Evolutionary conservation across 1,140 invertebrate species (phyloP).

Genomic region (Heliconius hewitsoni): DNA sequence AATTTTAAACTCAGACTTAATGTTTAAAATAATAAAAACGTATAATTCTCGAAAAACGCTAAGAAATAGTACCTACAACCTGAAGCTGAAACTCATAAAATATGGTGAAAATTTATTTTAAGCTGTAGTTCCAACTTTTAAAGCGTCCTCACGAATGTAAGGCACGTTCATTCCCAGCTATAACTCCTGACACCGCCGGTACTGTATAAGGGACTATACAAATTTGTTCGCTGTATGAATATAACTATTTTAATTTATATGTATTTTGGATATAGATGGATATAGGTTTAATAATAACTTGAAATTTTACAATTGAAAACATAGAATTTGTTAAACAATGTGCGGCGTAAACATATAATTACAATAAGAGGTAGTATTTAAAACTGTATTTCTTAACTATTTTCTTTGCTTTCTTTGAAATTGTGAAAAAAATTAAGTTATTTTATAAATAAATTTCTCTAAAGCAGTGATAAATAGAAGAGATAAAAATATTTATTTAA

Average conservation of each 20-base stretch:
- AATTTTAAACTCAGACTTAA: not conserved
- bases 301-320: no score
- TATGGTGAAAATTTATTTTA: conserved; percentile 10
- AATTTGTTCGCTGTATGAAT: not conserved
- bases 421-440: no score
- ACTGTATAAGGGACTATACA: not conserved
- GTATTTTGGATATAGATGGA: no score
- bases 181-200: conserved; percentile 21
- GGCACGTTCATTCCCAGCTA: conserved; percentile 18
- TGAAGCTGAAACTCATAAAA: conserved; percentile 6
- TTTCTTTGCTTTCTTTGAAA: no score
- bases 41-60: not conserved
- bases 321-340: no score
- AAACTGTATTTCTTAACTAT: no score
- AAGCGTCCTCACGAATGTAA: conserved; percentile 26
- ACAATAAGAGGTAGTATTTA: no score
- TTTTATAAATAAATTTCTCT: no score
- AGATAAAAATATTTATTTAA: no score
- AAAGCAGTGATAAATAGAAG: no score
- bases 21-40: conserved; percentile 2
- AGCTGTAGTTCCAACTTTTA: conserved; percentile 13
- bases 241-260: not conserved
- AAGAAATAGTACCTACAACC: not conserved
- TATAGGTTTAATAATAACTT: no score
- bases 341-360: no score